Evolutionary conservation across 2,888 invertebrate species (phyloP), one percentile per base, ranked within the genome.

Genomic region (Steromphala cineraria): DNA sequence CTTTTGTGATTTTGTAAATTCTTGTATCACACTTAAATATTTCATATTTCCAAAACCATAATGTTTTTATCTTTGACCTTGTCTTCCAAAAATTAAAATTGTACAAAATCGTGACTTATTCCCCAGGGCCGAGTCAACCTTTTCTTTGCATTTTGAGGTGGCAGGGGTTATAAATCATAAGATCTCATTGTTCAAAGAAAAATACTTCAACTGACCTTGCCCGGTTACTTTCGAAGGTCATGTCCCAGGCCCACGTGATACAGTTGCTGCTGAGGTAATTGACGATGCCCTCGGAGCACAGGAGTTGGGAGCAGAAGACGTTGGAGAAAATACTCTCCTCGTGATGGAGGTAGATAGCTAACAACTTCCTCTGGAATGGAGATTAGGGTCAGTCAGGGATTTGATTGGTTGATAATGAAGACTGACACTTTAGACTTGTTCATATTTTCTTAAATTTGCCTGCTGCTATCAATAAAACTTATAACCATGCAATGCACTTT

Each of bases 221-320:
- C 93, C 96, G 96, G 93, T 99, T 99, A 87, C 96, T 95, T 85
- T 97, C 96, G 88, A 96, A 95, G 13, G 99, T 98, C 87, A 99
- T 95, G 94, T 99, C 99, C 99, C 99, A 99, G 82, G 98, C 98
- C 96, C 98, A 99, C 1, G 98, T 95, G 71, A 99, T 95, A 94
- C 98, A 99, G 94, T 98, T 98, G 81, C 96, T 96, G 80, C 96
- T 96, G 74, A 99, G 95, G 83, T 97, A 97, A 92, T 97, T 96
- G 90, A 98, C 96, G 77, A 99, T 96, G 21, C 97, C 96, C 92
- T 98, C 98, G 90, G 96, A 96, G 93, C 98, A 98, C 87, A 99
- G 95, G 82, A 98, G 95, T 93, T 98, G 97, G 80, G 98, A 97
- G 94, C 99, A 98, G 95, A 99, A 99, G 86, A 99, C 98, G 94